A percentile compares a stretch with the other conserved stretches of the same genome.
Conservation (phyloP, 2,888 invertebrate genomes). For the Leucophenga montana region DNA sequence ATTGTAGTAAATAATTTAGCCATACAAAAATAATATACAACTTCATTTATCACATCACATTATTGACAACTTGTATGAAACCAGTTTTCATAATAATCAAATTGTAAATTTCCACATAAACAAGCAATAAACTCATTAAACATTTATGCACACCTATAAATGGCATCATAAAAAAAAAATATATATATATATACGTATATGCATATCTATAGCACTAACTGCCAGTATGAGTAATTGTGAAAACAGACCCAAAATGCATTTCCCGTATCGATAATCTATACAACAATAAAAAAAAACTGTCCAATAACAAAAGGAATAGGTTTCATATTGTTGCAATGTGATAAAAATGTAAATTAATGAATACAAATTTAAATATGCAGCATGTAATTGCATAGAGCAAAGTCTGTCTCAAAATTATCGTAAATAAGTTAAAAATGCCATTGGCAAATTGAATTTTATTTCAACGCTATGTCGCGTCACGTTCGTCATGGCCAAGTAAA, state of each 20-base stretch:
- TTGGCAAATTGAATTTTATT: slow-evolving; percentile 64
- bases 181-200: no score
- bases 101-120: not conserved
- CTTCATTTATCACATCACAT: no score
- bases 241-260: slow-evolving; percentile 12
- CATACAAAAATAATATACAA: no score
- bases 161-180: not conserved
- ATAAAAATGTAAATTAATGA: not conserved
- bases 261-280: slow-evolving; percentile 13
- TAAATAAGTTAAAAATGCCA: slow-evolving; percentile 62
- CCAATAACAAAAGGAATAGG: not conserved
- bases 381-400: slow-evolving; percentile 16
- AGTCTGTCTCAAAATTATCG: slow-evolving; percentile 52
- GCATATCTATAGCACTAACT: not conserved
- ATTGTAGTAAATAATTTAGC: no score
- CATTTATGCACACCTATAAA: not conserved
- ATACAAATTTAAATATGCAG: slow-evolving; percentile 21
- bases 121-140: slow-evolving; percentile 10
- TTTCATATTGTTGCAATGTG: no score
- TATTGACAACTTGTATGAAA: no score
- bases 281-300: not conserved
- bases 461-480: slow-evolving; percentile 42
- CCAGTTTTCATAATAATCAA: not conserved
- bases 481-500: slow-evolving; percentile 7
- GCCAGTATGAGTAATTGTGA: slow-evolving; percentile 10